Evolutionary conservation across 2,113 vertebrate species (phyloP), one percentile per base, ranked within the genome.

Genomic region (Nyctibius bracteatus): DNA sequence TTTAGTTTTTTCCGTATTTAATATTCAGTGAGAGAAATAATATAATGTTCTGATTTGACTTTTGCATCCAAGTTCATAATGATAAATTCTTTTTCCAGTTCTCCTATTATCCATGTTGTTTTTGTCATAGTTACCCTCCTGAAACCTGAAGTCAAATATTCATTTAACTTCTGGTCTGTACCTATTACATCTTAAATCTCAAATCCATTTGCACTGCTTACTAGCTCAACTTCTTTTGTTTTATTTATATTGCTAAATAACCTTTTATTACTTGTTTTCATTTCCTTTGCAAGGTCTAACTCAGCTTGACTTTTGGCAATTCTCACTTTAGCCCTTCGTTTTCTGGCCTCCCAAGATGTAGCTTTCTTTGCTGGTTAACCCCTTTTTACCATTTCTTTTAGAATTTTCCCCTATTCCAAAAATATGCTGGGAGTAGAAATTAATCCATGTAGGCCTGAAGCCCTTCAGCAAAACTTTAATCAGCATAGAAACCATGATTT

Each of bases 211-310:
- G 10, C 30, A 58, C 46, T 78, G 10, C 49, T 66, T 66, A 12
- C 20, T 51, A 66, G 15, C 23, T 88, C 33, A 66, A 28, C 2
- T 83, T 88, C 21, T 54, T 89, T 77, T 79, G n/a, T 68, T 90
- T 88, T 58, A 86, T 86, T 93, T 93, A 73, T 78, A 30, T 37
- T 86, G 57, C 22, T 61, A 86, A 94, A 95, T 80, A 90, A 65
- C 20, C 5, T 86, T 88, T 92, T 83, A 73, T 51, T 70, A 28
- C 59, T 86, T 94, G 41, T 86, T 95, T 90, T 83, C 9, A 71
- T 96, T 88, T 94, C 80, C 67, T 78, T 74, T 93, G 63, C 28
- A 70, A 88, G 25, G 54, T 86, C 41, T 86, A 88, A 88, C 75
- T 86, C 51, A 70, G 63, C 20, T 57, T 93, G 67, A 78, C 37